Evolutionary conservation across 2,888 invertebrate species (phyloP).

Genomic region (Luffia ferchaultella): DNA sequence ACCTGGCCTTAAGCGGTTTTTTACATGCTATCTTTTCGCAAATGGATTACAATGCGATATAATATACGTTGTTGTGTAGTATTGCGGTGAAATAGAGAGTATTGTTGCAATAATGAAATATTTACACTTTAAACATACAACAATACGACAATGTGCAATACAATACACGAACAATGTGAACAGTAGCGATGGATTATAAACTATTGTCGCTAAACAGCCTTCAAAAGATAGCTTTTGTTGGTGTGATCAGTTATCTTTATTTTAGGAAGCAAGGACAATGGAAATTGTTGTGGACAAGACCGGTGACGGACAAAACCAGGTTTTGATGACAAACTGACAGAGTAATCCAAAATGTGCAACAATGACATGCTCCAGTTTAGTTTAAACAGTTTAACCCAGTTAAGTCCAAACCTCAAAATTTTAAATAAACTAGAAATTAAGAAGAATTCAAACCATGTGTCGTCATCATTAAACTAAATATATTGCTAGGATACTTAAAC

Average conservation of each 20-base stretch:
- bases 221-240: constrained; percentile 4
- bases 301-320: not conserved
- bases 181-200: constrained; percentile 13
- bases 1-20: no score
- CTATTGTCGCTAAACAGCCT: constrained; percentile 19
- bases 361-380: not conserved
- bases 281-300: constrained; percentile 2
- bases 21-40: no score
- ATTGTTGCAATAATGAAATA: not conserved
- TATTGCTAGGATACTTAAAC: no score
- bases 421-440: not conserved
- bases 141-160: not conserved
- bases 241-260: constrained; percentile 15
- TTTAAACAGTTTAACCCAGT: not conserved
- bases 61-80: no score
- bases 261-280: constrained; percentile 14
- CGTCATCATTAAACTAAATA: no score
- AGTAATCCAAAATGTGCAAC: no score
- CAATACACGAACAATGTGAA: no score
- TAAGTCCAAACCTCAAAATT: not conserved
- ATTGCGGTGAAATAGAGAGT: not conserved
- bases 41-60: no score
- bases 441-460: not conserved
- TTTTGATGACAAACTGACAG: no score
- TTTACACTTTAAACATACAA: not conserved